phyloP scores from a whole-genome alignment of 2,888 invertebrate genomes.

The Drosophila dives region DNA sequence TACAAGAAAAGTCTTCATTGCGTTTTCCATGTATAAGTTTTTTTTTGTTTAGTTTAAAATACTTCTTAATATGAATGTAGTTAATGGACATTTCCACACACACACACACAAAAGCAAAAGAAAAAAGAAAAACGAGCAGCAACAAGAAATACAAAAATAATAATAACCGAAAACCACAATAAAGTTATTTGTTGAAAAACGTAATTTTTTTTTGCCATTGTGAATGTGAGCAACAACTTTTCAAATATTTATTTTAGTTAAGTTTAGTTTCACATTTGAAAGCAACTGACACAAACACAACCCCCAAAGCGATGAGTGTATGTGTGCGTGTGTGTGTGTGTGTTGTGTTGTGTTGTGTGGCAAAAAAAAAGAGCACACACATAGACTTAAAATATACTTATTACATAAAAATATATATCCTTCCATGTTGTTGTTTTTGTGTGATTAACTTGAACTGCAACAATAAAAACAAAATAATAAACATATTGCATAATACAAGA shows the following conservation, averaged over 20 bases:
- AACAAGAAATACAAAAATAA: slow-evolving; percentile 34
- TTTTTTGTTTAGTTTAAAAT: slow-evolving; percentile 49
- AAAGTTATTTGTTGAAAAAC: slow-evolving; percentile 72
- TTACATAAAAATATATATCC: slow-evolving; percentile 54
- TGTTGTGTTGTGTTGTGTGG: slow-evolving; percentile 8
- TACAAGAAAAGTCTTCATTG: slow-evolving; percentile 55
- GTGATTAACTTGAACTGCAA: slow-evolving; percentile 61
- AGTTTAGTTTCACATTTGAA: slow-evolving; percentile 26
- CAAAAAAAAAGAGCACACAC: slow-evolving; percentile 11
- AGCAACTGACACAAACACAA: slow-evolving; percentile 32
- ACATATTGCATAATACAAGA: slow-evolving; percentile 41
- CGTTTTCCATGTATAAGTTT: slow-evolving; percentile 60
- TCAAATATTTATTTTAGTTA: slow-evolving; percentile 35
- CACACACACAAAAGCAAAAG: background rate
- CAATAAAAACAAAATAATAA: slow-evolving; percentile 47
- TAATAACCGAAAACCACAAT: slow-evolving; percentile 43
- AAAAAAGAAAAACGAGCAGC: background rate
- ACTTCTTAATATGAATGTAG: slow-evolving; percentile 50
- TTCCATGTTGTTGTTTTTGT: slow-evolving; percentile 74
- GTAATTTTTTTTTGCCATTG: slow-evolving; percentile 49
- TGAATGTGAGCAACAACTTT: slow-evolving; percentile 36
- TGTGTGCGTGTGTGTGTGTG: background rate
- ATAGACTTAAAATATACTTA: slow-evolving; percentile 29
- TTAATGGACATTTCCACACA: slow-evolving; percentile 35
- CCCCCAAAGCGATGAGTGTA: slow-evolving; percentile 7